Evolutionary conservation across 2,113 vertebrate species (phyloP).

Genomic region (Sula dactylatra): DNA sequence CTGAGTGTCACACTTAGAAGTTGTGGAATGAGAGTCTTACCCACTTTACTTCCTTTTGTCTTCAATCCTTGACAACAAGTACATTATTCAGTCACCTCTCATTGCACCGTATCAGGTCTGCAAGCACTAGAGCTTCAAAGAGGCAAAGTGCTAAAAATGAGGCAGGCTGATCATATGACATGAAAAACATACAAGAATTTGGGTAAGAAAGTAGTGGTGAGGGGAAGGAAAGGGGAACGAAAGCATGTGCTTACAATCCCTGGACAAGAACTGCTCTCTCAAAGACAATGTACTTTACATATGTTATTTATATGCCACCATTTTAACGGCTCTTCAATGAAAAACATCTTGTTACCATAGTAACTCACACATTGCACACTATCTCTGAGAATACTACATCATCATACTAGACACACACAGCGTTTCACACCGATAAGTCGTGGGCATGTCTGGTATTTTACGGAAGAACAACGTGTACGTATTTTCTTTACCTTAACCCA

Average conservation of each 20-base stretch:
- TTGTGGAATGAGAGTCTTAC: slow-evolving; percentile 13
- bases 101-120: slow-evolving; percentile 18
- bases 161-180: slow-evolving; percentile 52
- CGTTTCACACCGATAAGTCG: slow-evolving; percentile 55
- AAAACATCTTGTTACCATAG: slow-evolving; percentile 77
- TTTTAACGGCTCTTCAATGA: slow-evolving; percentile 73
- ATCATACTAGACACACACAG: slow-evolving; percentile 54
- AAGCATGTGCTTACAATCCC: slow-evolving; percentile 57
- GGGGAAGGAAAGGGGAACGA: background rate
- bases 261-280: slow-evolving; percentile 56
- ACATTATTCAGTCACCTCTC: slow-evolving; percentile 5
- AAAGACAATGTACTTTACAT: slow-evolving; percentile 69
- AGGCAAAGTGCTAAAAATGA: slow-evolving; percentile 7
- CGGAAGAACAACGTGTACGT: background rate
- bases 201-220: background rate
- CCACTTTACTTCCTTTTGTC: slow-evolving; percentile 21
- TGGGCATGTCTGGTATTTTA: slow-evolving; percentile 50
- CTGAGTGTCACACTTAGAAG: background rate
- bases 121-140: slow-evolving; percentile 61
- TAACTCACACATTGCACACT: slow-evolving; percentile 66
- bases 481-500: slow-evolving; percentile 11
- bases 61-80: slow-evolving; percentile 4
- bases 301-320: slow-evolving; percentile 78
- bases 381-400: slow-evolving; percentile 62
- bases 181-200: slow-evolving; percentile 60